Conservation (phyloP, 1,140 invertebrate species). For the Eumaeus atala region DNA sequence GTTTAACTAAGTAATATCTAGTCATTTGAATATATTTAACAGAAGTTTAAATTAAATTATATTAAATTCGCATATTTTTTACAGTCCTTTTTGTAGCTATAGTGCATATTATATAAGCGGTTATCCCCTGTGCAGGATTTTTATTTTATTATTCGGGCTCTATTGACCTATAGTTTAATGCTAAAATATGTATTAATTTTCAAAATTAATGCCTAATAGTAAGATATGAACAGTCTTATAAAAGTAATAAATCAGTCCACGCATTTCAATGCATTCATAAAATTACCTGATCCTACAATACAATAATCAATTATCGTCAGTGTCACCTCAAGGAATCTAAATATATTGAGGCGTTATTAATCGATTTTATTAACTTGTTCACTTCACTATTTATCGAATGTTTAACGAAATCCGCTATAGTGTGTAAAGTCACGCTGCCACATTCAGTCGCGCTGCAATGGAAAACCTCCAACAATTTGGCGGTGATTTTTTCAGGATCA, state of each 20-base stretch:
- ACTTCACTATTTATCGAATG: slow-evolving; percentile 45
- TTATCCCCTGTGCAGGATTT: too few relatives aligned
- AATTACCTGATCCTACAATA: background rate
- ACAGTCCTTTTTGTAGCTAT: too few relatives aligned
- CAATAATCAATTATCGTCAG: too few relatives aligned
- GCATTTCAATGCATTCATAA: background rate
- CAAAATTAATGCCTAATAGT: too few relatives aligned
- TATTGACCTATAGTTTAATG: too few relatives aligned
- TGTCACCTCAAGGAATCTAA: slow-evolving; percentile 58
- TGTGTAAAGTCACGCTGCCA: slow-evolving; percentile 38
- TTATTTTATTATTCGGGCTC: too few relatives aligned
- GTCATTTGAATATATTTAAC: too few relatives aligned
- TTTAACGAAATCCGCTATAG: slow-evolving; percentile 45
- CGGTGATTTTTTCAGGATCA: slow-evolving; percentile 41
- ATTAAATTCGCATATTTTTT: too few relatives aligned
- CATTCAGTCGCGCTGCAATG: slow-evolving; percentile 43
- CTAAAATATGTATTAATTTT: too few relatives aligned
- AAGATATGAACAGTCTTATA: background rate
- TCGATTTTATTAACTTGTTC: slow-evolving; percentile 41
- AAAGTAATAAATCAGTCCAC: slow-evolving; percentile 3
- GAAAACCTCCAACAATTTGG: slow-evolving; percentile 44
- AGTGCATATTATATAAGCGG: too few relatives aligned
- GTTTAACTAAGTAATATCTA: too few relatives aligned
- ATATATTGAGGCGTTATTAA: slow-evolving; percentile 51
- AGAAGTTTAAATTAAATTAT: too few relatives aligned